Percentiles rank a stretch among this genome's conserved stretches.
These are phyloP conservation scores for Alosa alosa DNA, from an alignment of 2,113 vertebrate genomes.

Conservation along the genomic window DNA sequence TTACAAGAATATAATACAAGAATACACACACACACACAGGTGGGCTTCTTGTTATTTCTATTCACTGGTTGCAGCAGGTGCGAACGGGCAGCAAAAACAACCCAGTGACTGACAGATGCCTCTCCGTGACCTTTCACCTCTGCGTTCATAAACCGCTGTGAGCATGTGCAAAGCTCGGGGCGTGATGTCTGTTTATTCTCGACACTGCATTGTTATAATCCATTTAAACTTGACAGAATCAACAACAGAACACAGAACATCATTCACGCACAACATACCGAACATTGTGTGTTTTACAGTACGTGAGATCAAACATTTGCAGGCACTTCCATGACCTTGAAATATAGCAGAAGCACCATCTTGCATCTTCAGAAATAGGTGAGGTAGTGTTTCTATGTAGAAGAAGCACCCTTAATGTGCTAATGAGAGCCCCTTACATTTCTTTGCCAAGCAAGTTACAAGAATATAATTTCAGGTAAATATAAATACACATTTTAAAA, in stretches of 20 bases:
- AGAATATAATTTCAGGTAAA: background rate
- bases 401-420: background rate
- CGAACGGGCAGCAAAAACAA: background rate
- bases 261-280: background rate
- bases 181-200: background rate
- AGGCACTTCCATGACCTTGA: background rate
- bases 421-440: background rate
- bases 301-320: background rate
- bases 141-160: background rate
- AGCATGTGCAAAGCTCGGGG: background rate
- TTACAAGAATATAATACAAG: no score
- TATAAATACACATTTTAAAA: background rate
- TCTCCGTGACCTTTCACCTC: background rate
- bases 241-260: background rate
- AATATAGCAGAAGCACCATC: background rate
- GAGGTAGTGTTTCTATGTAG: constrained; percentile 3
- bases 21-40: background rate
- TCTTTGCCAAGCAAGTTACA: background rate
- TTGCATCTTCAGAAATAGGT: background rate
- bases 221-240: background rate
- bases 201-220: background rate
- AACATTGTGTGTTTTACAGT: background rate
- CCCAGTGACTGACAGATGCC: background rate
- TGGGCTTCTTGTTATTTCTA: background rate
- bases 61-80: background rate